A percentile compares a stretch with the other conserved stretches of the same genome.
Conservation (phyloP, 2,113 vertebrate species). For the Hiodon tergisus region DNA sequence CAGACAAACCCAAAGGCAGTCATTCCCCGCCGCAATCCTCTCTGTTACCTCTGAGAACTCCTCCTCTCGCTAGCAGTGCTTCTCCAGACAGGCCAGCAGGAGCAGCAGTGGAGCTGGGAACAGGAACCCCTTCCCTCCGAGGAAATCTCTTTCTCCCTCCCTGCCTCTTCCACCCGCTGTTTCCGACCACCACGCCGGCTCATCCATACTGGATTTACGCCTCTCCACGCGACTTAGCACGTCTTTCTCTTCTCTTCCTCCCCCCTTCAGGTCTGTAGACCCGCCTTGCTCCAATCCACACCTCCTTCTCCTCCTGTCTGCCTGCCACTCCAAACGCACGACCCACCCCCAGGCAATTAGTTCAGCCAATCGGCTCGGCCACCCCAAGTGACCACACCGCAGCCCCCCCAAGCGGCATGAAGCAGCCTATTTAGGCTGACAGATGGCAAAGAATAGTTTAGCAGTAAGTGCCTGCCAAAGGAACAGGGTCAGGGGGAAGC, state of each 20-base stretch:
- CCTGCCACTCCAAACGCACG: constrained; percentile 25
- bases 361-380: constrained; percentile 37
- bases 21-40: too few relatives aligned
- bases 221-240: background rate
- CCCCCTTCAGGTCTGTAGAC: constrained; percentile 15
- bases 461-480: constrained; percentile 23
- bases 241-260: constrained; percentile 1
- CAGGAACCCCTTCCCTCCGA: too few relatives aligned
- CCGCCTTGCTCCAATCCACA: constrained; percentile 31
- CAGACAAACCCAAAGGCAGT: too few relatives aligned
- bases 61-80: too few relatives aligned
- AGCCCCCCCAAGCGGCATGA: constrained; percentile 13
- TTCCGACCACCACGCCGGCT: too few relatives aligned
- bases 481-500: constrained; percentile 25
- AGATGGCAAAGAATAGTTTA: constrained; percentile 33
- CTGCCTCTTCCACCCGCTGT: too few relatives aligned
- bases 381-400: background rate
- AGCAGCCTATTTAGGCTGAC: constrained; percentile 31
- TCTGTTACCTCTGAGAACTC: too few relatives aligned
- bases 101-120: too few relatives aligned
- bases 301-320: constrained; percentile 16
- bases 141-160: too few relatives aligned
- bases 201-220: too few relatives aligned
- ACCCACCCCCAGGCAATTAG: constrained; percentile 14
- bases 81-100: too few relatives aligned